Evolutionary conservation across 2,113 vertebrate species (phyloP).

Genomic region (Lycaon pictus): DNA sequence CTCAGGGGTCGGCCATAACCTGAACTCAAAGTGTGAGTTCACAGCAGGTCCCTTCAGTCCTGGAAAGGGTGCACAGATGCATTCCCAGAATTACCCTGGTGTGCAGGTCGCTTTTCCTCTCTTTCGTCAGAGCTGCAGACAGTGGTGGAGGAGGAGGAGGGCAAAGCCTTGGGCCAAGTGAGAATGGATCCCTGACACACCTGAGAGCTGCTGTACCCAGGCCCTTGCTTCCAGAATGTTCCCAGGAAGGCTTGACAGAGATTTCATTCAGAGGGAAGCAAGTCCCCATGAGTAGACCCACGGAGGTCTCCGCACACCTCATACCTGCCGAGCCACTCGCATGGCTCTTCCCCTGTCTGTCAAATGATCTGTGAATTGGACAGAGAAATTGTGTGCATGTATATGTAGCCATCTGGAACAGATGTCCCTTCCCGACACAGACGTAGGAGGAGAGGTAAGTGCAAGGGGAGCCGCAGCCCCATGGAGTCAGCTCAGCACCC

Average conservation of each 20-base stretch:
- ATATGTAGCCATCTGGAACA: not conserved
- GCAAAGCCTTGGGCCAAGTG: not conserved
- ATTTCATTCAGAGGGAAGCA: rapidly evolving
- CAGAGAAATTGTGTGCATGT: rapidly evolving
- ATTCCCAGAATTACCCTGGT: rapidly evolving
- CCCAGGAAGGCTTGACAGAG: not conserved
- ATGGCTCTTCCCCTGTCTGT: too few species aligned
- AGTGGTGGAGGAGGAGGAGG: rapidly evolving
- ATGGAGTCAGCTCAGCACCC: rapidly evolving
- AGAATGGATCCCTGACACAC: rapidly evolving
- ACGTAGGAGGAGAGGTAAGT: rapidly evolving
- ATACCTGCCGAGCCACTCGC: rapidly evolving
- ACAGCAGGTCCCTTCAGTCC: rapidly evolving
- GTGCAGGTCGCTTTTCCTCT: rapidly evolving
- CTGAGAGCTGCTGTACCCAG: rapidly evolving
- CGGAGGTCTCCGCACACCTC: rapidly evolving
- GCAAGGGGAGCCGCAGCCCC: rapidly evolving
- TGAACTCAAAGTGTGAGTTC: not conserved
- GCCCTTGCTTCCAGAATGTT: not conserved
- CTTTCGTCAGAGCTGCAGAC: rapidly evolving
- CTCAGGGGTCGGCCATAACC: rapidly evolving
- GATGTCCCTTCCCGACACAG: rapidly evolving
- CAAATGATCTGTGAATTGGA: not conserved
- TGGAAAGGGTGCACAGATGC: rapidly evolving
- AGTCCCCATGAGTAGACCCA: not conserved